Evolutionary conservation across 2,888 invertebrate genomes (phyloP).

Genomic region (Cheilosia variabilis): DNA sequence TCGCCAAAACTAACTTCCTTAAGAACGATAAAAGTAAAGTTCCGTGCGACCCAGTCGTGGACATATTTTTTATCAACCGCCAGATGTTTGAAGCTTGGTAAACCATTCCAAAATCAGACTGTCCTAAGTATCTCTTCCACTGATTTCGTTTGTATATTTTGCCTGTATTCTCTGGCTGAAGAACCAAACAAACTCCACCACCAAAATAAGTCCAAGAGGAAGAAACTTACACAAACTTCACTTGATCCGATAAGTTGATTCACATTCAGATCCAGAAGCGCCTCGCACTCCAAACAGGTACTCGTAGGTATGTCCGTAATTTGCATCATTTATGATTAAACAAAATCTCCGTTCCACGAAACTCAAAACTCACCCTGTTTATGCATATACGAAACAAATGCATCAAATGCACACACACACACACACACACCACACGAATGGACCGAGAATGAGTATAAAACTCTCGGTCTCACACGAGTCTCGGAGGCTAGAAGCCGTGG

Average conservation of each 20-base stretch:
- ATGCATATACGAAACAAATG: not conserved
- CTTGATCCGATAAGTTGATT: too few relatives aligned
- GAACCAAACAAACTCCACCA: not conserved
- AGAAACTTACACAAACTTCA: too few relatives aligned
- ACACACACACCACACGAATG: not conserved
- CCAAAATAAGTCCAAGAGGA: not conserved
- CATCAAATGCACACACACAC: not conserved
- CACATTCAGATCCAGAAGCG: too few relatives aligned
- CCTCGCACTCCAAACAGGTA: too few relatives aligned
- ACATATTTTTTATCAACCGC: not conserved
- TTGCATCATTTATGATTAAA: conserved; percentile 2
- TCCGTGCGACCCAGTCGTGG: not conserved
- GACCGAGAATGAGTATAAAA: too few relatives aligned
- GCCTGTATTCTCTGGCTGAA: too few relatives aligned
- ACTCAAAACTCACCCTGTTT: not conserved
- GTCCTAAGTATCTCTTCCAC: too few relatives aligned
- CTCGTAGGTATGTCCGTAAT: not conserved
- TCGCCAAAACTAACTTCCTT: too few relatives aligned
- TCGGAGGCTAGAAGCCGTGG: conserved; percentile 28
- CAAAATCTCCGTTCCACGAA: not conserved
- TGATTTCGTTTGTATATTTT: too few relatives aligned
- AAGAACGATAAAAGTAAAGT: not conserved
- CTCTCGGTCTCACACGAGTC: conserved; percentile 6
- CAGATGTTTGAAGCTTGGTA: too few relatives aligned
- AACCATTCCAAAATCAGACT: too few relatives aligned